phyloP scores from a whole-genome alignment of 2,113 vertebrate genomes.

The Etia nguti region DNA sequence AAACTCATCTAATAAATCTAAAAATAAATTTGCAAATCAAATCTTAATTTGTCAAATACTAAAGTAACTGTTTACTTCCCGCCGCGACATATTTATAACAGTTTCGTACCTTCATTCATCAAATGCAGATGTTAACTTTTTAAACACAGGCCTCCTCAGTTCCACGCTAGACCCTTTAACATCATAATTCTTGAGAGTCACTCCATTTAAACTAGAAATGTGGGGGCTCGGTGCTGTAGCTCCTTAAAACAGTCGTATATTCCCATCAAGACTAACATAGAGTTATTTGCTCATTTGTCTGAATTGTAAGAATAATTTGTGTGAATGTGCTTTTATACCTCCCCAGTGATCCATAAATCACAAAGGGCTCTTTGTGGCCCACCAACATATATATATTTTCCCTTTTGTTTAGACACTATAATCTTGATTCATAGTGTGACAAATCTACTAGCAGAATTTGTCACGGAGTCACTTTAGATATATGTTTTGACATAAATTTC shows the following conservation, averaged over 20 bases:
- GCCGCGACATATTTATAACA: conserved; percentile 26
- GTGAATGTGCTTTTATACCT: conserved; percentile 64
- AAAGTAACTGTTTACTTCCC: conserved; percentile 41
- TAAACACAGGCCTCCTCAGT: conserved; percentile 46
- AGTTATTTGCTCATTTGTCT: conserved; percentile 66
- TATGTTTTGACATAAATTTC: conserved; percentile 19
- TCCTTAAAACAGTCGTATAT: conserved; percentile 45
- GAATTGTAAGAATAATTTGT: conserved; percentile 65
- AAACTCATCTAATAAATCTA: conserved; percentile 29
- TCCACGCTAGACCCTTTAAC: conserved; percentile 33
- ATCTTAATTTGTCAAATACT: conserved; percentile 33
- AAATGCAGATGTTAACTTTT: conserved; percentile 53
- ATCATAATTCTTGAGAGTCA: conserved; percentile 58
- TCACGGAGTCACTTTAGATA: conserved; percentile 25
- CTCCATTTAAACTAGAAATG: conserved; percentile 51
- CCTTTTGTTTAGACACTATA: conserved; percentile 45
- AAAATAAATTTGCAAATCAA: conserved; percentile 25
- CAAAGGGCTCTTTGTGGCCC: conserved; percentile 51
- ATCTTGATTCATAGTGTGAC: conserved; percentile 52
- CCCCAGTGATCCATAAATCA: conserved; percentile 63
- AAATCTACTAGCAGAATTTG: conserved; percentile 39
- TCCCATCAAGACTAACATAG: conserved; percentile 55
- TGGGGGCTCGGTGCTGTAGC: conserved; percentile 25
- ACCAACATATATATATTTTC: conserved; percentile 11
- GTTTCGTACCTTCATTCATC: conserved; percentile 44